Percentiles rank a stretch among this genome's conserved stretches.
Evolutionary conservation across 2,113 vertebrate species (phyloP).

Genomic region (Paratilapia polleni): DNA sequence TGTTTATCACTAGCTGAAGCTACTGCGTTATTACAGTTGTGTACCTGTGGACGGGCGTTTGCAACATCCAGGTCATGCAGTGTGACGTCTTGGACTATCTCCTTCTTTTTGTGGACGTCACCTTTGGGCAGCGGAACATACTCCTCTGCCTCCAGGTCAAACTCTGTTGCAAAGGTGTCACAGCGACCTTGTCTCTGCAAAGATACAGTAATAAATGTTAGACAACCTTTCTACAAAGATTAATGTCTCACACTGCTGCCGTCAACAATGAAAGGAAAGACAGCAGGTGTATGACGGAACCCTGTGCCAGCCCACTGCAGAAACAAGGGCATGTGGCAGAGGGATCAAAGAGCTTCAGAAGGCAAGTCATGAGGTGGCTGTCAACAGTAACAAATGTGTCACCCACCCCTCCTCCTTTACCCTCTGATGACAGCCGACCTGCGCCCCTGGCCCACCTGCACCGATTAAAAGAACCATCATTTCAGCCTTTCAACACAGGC

Average conservation of each 20-base stretch:
- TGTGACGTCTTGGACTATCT: conserved; percentile 98
- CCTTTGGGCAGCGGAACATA: conserved; percentile 98
- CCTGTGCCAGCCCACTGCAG: conserved; percentile 65
- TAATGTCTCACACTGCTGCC: neutral
- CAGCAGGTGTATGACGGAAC: conserved; percentile 67
- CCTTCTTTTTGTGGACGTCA: conserved; percentile 99
- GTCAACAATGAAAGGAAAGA: conserved; percentile 10
- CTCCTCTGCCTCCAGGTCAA: conserved; percentile 98
- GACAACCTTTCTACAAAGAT: neutral
- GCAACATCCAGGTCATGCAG: conserved; percentile 96
- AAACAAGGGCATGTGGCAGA: conserved; percentile 11
- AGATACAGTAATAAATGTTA: conserved; percentile 1
- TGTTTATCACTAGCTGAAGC: neutral
- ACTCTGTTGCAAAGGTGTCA: conserved; percentile 98
- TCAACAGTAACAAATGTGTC: conserved; percentile 80
- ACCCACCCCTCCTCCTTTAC: conserved; percentile 47
- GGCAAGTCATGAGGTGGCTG: conserved; percentile 65
- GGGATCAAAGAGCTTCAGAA: conserved; percentile 68
- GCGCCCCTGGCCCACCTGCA: conserved; percentile 75
- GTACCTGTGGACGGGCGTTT: conserved; percentile 95
- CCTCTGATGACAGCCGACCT: conserved; percentile 34
- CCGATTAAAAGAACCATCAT: conserved; percentile 74
- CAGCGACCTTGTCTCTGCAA: conserved; percentile 95
- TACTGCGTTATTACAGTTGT: neutral
- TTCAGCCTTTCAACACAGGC: conserved; percentile 65